These are phyloP conservation scores for Entelurus aequoreus DNA, from an alignment of 2,113 vertebrate species.

Conservation along the genomic window DNA sequence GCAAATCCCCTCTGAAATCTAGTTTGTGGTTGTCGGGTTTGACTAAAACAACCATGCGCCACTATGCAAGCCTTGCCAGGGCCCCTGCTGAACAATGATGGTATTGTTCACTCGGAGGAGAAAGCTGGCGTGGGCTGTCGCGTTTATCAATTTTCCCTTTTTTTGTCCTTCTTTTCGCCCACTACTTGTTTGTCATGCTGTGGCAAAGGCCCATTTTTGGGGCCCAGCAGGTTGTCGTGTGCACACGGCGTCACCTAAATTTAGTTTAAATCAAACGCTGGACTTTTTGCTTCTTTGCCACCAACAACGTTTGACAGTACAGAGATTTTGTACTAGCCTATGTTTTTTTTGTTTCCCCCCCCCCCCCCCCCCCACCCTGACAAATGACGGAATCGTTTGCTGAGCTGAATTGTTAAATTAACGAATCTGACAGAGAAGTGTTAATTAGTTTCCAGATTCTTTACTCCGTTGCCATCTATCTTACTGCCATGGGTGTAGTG, in stretches of 20 bases:
- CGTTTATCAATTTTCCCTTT: conserved; percentile 70
- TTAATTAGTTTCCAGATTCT: conserved; percentile 63
- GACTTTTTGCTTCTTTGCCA: conserved; percentile 50
- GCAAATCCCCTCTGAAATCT: conserved; percentile 61
- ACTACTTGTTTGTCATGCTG: conserved; percentile 69
- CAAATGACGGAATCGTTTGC: too few species aligned
- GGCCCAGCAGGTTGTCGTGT: conserved; percentile 71
- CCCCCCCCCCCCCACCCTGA: too few species aligned
- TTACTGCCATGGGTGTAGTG: conserved; percentile 41
- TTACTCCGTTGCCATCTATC: conserved; percentile 36
- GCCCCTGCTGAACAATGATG: conserved; percentile 74
- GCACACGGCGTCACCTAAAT: conserved; percentile 69
- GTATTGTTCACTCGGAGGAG: conserved; percentile 75
- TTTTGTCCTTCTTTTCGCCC: conserved; percentile 66
- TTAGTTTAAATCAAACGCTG: conserved; percentile 64
- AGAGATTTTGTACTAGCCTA: too few species aligned
- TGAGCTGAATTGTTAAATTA: conserved; percentile 2
- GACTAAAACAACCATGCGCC: conserved; percentile 63
- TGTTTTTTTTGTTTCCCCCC: too few species aligned
- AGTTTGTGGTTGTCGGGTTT: conserved; percentile 72
- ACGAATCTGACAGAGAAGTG: conserved; percentile 53
- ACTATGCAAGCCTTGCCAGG: conserved; percentile 59
- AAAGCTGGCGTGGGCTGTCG: conserved; percentile 71
- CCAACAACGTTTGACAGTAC: neutral
- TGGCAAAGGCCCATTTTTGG: conserved; percentile 64